Percentiles rank a stretch among this genome's conserved stretches.
These are phyloP conservation scores for Anguilla japonica DNA, from an alignment of 2,113 vertebrate species.

Conservation along the genomic window DNA sequence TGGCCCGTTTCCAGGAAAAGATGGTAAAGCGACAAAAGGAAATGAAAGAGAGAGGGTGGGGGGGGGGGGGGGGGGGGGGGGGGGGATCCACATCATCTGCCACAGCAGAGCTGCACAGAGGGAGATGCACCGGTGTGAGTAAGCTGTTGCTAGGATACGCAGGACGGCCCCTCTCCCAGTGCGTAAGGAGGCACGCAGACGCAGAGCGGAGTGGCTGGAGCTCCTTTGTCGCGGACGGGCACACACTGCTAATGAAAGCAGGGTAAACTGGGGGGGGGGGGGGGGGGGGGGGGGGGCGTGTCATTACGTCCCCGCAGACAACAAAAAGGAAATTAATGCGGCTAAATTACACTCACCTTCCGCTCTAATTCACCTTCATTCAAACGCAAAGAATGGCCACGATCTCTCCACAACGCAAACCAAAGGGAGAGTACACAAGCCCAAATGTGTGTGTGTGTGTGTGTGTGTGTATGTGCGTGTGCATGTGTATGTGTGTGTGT, in stretches of 20 bases:
- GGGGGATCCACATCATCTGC: not conserved
- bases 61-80: no score
- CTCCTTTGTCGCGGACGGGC: not conserved
- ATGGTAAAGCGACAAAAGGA: not conserved
- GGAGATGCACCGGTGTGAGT: constrained; percentile 1
- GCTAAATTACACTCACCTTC: constrained; percentile 14
- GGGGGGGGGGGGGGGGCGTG: not conserved
- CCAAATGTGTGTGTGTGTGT: no score
- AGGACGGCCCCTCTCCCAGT: constrained; percentile 1
- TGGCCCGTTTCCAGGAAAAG: not conserved
- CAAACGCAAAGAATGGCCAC: not conserved
- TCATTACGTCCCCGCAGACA: not conserved
- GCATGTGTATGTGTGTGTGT: no score
- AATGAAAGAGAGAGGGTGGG: not conserved
- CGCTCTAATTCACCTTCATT: not conserved
- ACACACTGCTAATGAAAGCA: not conserved
- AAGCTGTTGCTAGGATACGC: constrained; percentile 5
- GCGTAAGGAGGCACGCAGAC: not conserved
- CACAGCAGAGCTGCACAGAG: not conserved
- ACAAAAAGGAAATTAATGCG: not conserved
- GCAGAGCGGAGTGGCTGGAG: not conserved
- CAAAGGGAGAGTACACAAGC: not conserved
- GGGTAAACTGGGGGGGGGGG: not conserved
- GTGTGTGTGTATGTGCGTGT: no score
- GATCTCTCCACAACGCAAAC: not conserved